Base-by-base conservation (phyloP, 2,113 vertebrate genomes). In the Apteryx mantelli region DNA sequence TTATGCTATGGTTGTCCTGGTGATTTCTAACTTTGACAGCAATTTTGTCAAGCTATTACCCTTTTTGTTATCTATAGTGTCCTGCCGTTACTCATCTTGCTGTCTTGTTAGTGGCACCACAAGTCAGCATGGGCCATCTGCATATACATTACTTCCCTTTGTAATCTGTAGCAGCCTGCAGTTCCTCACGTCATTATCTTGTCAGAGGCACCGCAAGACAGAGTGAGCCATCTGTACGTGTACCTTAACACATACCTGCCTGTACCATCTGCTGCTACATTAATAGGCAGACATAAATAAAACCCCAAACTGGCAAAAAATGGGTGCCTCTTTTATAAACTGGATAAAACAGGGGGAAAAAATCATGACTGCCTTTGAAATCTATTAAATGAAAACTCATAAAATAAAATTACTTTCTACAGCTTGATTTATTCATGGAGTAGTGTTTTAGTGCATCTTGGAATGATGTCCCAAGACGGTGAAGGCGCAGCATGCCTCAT, bases 191-290 rank as follows among this genome's bases (percentile, higher is more conserved):
- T 74, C 48, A 70, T 88, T 94, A 93, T 96, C 93, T 94, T 94
- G 95, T 96, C 93, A 94, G 58, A 93, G 58, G 70, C 89, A 88
- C 82, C 0, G 0, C 79, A 81, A 88, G 93, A 86, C 58, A 83
- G 89, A 87, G 36, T 25, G 64, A 88, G 60, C 95, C 96, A 97
- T 96, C 95, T 96, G 96, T n/a, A 40, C 58, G 11, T 50, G 7
- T 26, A 36, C 64, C 60, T 74, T 70, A 83, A 40, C 85, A 83
- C 68, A 36, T 90, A 91, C 88, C 71, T 97, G 80, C 73, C 73
- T 81, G 38, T 18, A 60, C 95, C 95, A 96, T 95, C 90, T 97
- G 96, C 60, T 24, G 34, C 82, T 88, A 3, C 20, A 55, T 55
- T 91, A 74, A 66, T 20, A 50, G 44, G 34, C 7, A 69, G 44